Base-by-base conservation (phyloP, 1,140 invertebrate species). In the Sitobion miscanthi region DNA sequence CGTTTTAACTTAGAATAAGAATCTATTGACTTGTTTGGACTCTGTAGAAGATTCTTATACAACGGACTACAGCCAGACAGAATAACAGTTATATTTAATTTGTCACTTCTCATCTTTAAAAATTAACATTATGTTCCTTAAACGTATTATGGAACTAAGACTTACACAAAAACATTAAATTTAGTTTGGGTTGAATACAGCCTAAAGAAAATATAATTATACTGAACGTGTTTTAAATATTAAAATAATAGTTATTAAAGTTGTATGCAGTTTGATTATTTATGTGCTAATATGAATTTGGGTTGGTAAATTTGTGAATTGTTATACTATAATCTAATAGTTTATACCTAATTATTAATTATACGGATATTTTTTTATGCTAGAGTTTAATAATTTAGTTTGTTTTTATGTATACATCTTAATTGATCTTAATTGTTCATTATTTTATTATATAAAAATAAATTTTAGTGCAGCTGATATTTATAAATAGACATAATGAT, bases 1-100 rank as follows among this genome's bases (percentile, higher is more conserved):
- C 21, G 57, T 57, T 88, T 57, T 57, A 89, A 89, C 49, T 38
- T 89, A 89, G 35, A 25, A 11, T 89, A 89, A 89, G 88, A 57
- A 89, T 38, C 87, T 35, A 30, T 38, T 86, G 23, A 86, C 2
- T 89, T 89, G 88, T 89, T 89, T 89, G 88, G 88, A 57, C 35
- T 25, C 88, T 89, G 88, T 89, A 38, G 88, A 89, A 54, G 49
- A 89, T 57, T 89, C 35, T 89, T 89, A 25, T 89, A 89, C 35
- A 89, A 57, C 35, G 52, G 88, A 57, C 88, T 89, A 42, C 88
- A 89, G 88, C 88, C 88, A 89, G 35, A 89, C 88, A 89, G 30
- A 42, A 89, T 89, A 89, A 57, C 38, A 42, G 57, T 57, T 57
- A 89, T 89, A 23, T 57, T 89, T 38, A 89, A 35, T 30, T 89